These are phyloP conservation scores for Malurus elegans DNA, from an alignment of 2,113 vertebrate species.

Conservation along the genomic window DNA sequence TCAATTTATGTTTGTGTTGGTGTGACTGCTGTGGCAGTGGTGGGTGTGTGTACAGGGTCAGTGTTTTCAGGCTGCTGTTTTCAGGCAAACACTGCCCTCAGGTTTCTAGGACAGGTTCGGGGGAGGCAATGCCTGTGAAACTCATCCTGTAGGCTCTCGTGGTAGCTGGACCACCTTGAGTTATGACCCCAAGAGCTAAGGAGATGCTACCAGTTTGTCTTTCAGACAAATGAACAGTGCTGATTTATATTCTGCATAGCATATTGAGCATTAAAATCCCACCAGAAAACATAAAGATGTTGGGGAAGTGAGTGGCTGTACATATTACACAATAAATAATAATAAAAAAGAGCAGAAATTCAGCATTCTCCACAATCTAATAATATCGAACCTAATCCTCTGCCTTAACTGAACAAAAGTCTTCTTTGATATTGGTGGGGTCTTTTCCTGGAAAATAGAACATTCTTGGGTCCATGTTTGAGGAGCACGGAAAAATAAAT, in stretches of 20 bases:
- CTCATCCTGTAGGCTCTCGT: neutral
- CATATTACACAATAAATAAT: neutral
- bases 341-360: neutral
- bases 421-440: neutral
- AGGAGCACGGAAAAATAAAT: neutral
- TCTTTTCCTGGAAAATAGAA: conserved; percentile 6
- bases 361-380: neutral
- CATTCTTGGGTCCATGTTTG: neutral
- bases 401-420: neutral
- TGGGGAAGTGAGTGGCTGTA: neutral
- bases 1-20: neutral
- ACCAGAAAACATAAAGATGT: neutral
- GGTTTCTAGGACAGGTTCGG: neutral
- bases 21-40: neutral
- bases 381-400: neutral
- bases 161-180: neutral
- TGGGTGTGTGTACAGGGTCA: neutral
- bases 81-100: neutral
- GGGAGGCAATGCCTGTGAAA: neutral
- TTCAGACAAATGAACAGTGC: neutral
- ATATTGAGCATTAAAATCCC: neutral
- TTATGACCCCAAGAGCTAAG: neutral
- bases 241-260: neutral
- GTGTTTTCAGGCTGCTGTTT: neutral
- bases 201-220: neutral